Percentiles rank a stretch among this genome's conserved stretches.
Evolutionary conservation across 2,888 invertebrate genomes (phyloP).

Genomic region (Malacosoma neustria): DNA sequence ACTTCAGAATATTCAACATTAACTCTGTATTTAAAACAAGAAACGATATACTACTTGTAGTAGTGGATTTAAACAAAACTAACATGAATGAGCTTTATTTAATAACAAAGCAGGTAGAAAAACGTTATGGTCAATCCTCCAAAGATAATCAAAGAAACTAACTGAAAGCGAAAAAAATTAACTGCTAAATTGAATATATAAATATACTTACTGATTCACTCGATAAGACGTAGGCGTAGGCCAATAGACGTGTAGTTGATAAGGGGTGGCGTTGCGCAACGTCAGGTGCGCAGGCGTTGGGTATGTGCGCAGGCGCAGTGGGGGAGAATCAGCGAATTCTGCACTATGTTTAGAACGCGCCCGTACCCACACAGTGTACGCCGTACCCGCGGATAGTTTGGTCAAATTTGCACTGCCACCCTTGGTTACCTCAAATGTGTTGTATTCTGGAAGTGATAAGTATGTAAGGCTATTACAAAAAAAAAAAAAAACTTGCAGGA

Average conservation of each 20-base stretch:
- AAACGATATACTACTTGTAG: no score
- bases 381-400: slow-evolving; percentile 78
- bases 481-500: no score
- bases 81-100: no score
- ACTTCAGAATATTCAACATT: slow-evolving; percentile 67
- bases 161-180: background rate
- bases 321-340: slow-evolving; percentile 75
- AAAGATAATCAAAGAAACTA: no score
- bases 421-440: slow-evolving; percentile 51
- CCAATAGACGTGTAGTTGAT: slow-evolving; percentile 81
- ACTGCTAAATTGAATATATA: background rate
- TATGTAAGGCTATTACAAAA: no score
- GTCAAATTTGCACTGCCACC: slow-evolving; percentile 64
- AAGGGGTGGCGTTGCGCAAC: slow-evolving; percentile 41
- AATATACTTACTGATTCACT: slow-evolving; percentile 34
- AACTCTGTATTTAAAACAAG: slow-evolving; percentile 29
- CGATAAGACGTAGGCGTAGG: slow-evolving; percentile 54
- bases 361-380: slow-evolving; percentile 83
- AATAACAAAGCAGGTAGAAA: no score
- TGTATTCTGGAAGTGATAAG: slow-evolving; percentile 41
- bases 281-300: slow-evolving; percentile 81
- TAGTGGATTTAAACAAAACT: no score
- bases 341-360: slow-evolving; percentile 82
- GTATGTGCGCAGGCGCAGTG: slow-evolving; percentile 79
- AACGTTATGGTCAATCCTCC: no score